A percentile compares a stretch with the other conserved stretches of the same genome.
Conservation (phyloP, 2,113 vertebrate species). For the Paramisgurnus dabryanus region DNA sequence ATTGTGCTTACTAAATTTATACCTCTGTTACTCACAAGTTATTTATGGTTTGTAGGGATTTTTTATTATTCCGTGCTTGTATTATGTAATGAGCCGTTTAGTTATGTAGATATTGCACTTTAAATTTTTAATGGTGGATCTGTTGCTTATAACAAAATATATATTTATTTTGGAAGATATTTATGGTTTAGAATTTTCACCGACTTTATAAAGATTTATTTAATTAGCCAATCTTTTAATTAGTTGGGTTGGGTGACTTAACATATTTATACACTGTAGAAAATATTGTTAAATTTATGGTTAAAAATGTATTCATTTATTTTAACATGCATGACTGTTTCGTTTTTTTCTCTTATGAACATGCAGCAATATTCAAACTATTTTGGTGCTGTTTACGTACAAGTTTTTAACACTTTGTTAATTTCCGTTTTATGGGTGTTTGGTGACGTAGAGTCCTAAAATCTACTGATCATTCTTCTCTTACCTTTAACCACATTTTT, state of each 20-base stretch:
- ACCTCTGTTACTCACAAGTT: not conserved
- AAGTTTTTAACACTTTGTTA: not conserved
- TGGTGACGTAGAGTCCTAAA: not conserved
- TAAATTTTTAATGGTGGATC: not conserved
- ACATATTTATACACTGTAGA: too few species aligned
- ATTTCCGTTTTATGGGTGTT: slow-evolving; percentile 10
- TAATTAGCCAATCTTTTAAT: too few species aligned
- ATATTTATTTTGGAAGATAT: too few species aligned
- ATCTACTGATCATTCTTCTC: not conserved
- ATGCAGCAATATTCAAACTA: not conserved
- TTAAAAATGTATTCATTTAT: too few species aligned
- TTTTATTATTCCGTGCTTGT: not conserved
- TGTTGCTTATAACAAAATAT: not conserved
- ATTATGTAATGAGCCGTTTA: not conserved
- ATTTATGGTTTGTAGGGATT: too few species aligned
- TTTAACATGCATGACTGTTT: slow-evolving; percentile 46
- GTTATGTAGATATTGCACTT: not conserved
- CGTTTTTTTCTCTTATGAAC: slow-evolving; percentile 35
- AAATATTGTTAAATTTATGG: too few species aligned
- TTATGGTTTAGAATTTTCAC: too few species aligned
- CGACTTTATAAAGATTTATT: too few species aligned
- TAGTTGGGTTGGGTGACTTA: too few species aligned
- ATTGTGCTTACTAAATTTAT: not conserved
- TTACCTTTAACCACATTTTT: not conserved
- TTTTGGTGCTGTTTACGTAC: not conserved